Evolutionary conservation across 2,888 invertebrate genomes (phyloP), one percentile per base, ranked within the genome.

Genomic region (Lobophora halterata): DNA sequence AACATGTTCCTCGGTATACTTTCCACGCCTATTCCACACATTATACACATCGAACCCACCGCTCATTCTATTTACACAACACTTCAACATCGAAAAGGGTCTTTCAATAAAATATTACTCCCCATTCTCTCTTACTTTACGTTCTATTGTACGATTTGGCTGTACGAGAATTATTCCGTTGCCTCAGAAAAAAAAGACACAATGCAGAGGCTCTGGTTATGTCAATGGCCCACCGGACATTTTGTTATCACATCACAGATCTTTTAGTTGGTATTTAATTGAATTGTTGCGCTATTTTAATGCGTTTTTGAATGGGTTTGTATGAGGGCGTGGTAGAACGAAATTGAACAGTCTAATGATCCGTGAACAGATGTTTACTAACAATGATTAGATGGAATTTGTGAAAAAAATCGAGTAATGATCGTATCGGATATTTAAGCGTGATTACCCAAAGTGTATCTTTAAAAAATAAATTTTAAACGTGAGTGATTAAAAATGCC

Each of bases 51-150:
- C 66, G 68, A 66, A 71, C 70, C 65, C 67, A 60, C 58, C 69
- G 64, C 68, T 69, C 70, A 65, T 46, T 71, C 73, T 86, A 83
- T 88, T 88, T 79, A 88, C 88, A 81, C 79, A 82, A 83, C 87
- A 88, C 88, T 88, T 78, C 58, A 76, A 61, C 33, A 58, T 58
- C 71, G 71, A 71, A 79, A 85, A 85, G 83, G 87, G 83, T 75
- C 86, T 81, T 79, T 82, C 85, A 83, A 86, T 86, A 86, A 81
- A 82, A 81, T 82, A 80, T 85, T 73, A 71, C 81, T 75, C 82
- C 83, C 83, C 64, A 79, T 83, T 81, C 81, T 78, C 68, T 74
- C 78, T 81, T 79, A 71, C 69, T 68, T 59, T 52, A 60, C 56
- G 52, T 56, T 64, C 61, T 46, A 79, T 81, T 83, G 81, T 82